Conservation (phyloP, 1,140 invertebrate genomes). For the Copidosoma floridanum region DNA sequence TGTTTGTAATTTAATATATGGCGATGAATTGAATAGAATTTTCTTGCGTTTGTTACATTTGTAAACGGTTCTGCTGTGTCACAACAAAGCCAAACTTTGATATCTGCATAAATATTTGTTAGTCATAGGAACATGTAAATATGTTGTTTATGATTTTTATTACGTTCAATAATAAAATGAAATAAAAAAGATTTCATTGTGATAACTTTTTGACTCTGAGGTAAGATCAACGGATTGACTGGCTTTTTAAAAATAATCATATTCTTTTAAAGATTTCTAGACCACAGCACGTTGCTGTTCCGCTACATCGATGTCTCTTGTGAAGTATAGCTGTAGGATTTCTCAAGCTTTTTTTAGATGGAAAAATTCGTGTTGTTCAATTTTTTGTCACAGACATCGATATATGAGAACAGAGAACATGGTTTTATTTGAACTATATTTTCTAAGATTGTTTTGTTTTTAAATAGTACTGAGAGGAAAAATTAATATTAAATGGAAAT, state of each 20-base stretch:
- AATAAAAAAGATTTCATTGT: not conserved
- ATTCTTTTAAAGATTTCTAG: too few species aligned
- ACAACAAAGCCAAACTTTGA: constrained; percentile 12
- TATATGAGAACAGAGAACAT: too few species aligned
- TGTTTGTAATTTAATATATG: constrained; percentile 18
- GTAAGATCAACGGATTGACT: too few species aligned
- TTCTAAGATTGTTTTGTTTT: not conserved
- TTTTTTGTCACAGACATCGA: too few species aligned
- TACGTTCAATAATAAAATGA: constrained; percentile 3
- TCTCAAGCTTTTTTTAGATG: too few species aligned
- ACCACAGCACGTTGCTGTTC: too few species aligned
- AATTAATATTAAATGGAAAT: constrained; percentile 22
- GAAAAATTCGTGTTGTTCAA: too few species aligned
- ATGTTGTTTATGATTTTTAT: constrained; percentile 11
- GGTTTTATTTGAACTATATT: too few species aligned
- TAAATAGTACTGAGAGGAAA: not conserved
- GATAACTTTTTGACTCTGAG: constrained; percentile 10
- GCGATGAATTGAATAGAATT: constrained; percentile 2
- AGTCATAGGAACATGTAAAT: constrained; percentile 1
- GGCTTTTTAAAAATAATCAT: too few species aligned
- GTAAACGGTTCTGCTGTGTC: constrained; percentile 14
- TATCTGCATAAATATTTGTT: constrained; percentile 17
- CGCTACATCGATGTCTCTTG: too few species aligned
- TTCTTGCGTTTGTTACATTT: constrained; percentile 12
- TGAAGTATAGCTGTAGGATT: too few species aligned